Base-by-base conservation (phyloP, 2,113 vertebrate species). In the Regulus satrapa region DNA sequence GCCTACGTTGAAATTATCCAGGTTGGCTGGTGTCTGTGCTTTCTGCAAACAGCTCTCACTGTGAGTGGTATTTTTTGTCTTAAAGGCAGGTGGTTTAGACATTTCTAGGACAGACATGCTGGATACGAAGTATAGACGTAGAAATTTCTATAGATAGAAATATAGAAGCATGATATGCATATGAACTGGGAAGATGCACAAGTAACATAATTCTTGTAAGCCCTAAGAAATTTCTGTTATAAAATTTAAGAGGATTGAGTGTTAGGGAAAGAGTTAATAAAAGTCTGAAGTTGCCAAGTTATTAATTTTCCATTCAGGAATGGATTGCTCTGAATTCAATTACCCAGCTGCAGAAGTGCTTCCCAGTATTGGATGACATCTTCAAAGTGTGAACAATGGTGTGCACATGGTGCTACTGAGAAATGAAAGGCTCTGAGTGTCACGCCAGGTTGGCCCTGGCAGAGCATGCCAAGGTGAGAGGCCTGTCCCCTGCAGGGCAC, bases 241-340 rank as follows among this genome's bases (percentile, higher is more conserved):
- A 67, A 55, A 41, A 79, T 26, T 43, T 25, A n/a, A 55, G 46
- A 43, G 7, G 10, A 59, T n/a, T 80, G 58, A 82, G 11, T 58
- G 32, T 51, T 83, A 43, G 15, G 28, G 59, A 77, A 94, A 85
- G 51, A 71, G 71, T 88, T 92, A 95, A 69, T n/a, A 69, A 76
- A 82, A 88, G 11, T 14, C 55, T 59, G 43, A 88, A 29, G n/a
- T 63, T 94, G 79, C 48, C 75, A 92, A 93, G 82, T 74, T 88
- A 88, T 67, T 88, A 23, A 77, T 92, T 88, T 95, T 94, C 88
- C 55, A 61, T 85, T 92, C 40, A 40, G 78, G 61, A 96, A 63
- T 40, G 55, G 8, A 43, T 71, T 94, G 28, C 67, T 80, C 81
- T 93, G 85, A 89, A 95, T 90, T 94, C 46, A 80, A 89, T 93